phyloP scores from a whole-genome alignment of 2,113 vertebrate genomes.

The Lipophrys pholis region DNA sequence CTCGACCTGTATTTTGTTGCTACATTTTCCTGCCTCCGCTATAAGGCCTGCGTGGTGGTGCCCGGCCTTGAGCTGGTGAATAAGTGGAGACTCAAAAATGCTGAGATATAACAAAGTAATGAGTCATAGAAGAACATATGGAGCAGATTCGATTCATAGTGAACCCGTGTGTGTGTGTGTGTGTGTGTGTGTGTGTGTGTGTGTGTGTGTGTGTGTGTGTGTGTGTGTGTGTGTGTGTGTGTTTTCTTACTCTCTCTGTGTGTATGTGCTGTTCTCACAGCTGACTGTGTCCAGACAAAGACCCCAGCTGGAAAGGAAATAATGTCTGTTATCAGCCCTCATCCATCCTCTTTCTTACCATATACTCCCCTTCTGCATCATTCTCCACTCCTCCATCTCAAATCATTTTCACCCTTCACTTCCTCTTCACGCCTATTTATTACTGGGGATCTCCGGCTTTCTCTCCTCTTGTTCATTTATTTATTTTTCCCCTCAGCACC shows the following conservation, averaged over 20 bases:
- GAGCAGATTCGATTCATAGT: neutral
- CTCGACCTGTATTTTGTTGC: neutral
- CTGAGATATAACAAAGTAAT: neutral
- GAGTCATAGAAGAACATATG: neutral
- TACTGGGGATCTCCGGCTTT: neutral
- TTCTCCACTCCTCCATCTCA: conserved; percentile 1
- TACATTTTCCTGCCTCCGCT: neutral
- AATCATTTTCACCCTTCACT: conserved; percentile 10
- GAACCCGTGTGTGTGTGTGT: neutral
- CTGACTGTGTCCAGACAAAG: conserved; percentile 54
- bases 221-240: neutral
- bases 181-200: neutral
- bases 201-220: neutral
- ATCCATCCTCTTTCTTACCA: conserved; percentile 31
- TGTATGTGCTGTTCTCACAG: conserved; percentile 23
- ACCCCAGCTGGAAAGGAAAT: conserved; percentile 59
- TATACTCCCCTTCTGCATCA: conserved; percentile 2
- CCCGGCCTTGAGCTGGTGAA: neutral
- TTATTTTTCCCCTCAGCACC: neutral
- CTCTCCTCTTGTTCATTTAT: neutral
- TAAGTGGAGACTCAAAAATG: neutral
- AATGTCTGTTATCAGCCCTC: conserved; percentile 60
- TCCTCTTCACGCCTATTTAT: neutral
- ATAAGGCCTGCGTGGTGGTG: neutral
- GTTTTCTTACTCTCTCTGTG: too few species aligned